phyloP scores from a whole-genome alignment of 1,140 invertebrate species.

The Drosophila ananassae region DNA sequence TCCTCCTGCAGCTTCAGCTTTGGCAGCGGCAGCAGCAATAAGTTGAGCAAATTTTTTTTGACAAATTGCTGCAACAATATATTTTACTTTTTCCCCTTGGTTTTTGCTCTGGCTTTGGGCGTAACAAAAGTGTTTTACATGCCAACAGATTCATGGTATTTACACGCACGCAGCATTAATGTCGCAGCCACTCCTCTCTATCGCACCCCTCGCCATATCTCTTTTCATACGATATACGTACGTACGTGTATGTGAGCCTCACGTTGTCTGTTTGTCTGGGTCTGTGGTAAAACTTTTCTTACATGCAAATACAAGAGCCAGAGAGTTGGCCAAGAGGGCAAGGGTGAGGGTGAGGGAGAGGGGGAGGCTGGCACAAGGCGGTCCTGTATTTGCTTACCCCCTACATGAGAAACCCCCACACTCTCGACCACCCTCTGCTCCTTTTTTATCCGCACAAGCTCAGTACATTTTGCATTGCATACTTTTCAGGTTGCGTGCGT shows the following conservation, averaged over 20 bases:
- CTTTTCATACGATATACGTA: neutral
- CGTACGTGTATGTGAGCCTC: constrained; percentile 55
- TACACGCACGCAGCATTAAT: constrained; percentile 80
- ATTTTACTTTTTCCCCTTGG: constrained; percentile 53
- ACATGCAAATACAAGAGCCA: constrained; percentile 62
- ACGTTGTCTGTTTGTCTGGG: constrained; percentile 79
- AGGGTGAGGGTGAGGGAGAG: neutral
- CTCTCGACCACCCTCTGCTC: neutral
- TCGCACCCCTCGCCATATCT: neutral
- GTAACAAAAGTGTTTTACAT: constrained; percentile 81
- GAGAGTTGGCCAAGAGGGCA: constrained; percentile 3
- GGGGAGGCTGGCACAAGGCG: neutral
- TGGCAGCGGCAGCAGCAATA: constrained; percentile 46
- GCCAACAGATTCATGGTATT: constrained; percentile 82
- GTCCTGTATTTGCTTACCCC: constrained; percentile 44
- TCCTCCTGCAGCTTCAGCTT: constrained; percentile 1
- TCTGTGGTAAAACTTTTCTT: constrained; percentile 77
- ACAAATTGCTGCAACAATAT: constrained; percentile 78
- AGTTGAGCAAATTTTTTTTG: constrained; percentile 76
- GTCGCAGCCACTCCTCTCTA: constrained; percentile 47
- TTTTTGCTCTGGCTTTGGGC: constrained; percentile 65
- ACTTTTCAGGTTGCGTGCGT: constrained; percentile 74
- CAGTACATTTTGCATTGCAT: constrained; percentile 67
- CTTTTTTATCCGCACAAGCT: constrained; percentile 7
- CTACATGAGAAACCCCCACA: neutral